phyloP scores from a whole-genome alignment of 2,888 invertebrate genomes.

The Nomada fabriciana region DNA sequence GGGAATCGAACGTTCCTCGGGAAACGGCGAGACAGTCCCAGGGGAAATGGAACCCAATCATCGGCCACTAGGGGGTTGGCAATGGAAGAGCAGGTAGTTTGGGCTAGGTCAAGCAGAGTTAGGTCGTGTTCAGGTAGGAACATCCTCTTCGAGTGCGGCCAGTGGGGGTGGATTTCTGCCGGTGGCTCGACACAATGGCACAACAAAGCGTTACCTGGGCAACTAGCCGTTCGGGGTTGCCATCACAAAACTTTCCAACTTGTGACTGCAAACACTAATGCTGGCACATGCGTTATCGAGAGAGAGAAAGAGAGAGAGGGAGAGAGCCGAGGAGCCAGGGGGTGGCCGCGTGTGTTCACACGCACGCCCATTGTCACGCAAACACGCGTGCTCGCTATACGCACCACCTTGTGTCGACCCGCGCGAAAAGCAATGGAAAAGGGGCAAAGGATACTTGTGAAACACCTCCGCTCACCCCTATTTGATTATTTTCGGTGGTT shows the following conservation, averaged over 20 bases:
- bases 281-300: constrained; percentile 61
- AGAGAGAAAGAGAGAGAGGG: constrained; percentile 2
- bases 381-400: constrained; percentile 62
- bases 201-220: constrained; percentile 83
- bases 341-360: constrained; percentile 44
- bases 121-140: constrained; percentile 42
- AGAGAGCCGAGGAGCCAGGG: constrained; percentile 12
- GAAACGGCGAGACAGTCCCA: constrained; percentile 37
- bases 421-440: constrained; percentile 59
- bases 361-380: constrained; percentile 56
- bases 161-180: constrained; percentile 51
- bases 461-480: background rate
- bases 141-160: constrained; percentile 6
- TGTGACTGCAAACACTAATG: constrained; percentile 78
- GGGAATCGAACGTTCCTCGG: constrained; percentile 32
- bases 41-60: constrained; percentile 37
- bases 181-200: constrained; percentile 72
- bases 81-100: constrained; percentile 45
- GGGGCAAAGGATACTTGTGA: constrained; percentile 15
- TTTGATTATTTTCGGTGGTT: constrained; percentile 37
- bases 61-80: constrained; percentile 1
- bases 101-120: constrained; percentile 71
- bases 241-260: constrained; percentile 83
- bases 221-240: constrained; percentile 79
- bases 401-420: constrained; percentile 52